These are phyloP conservation scores for Drepana falcataria DNA, from an alignment of 2,888 invertebrate species.

Conservation along the genomic window DNA sequence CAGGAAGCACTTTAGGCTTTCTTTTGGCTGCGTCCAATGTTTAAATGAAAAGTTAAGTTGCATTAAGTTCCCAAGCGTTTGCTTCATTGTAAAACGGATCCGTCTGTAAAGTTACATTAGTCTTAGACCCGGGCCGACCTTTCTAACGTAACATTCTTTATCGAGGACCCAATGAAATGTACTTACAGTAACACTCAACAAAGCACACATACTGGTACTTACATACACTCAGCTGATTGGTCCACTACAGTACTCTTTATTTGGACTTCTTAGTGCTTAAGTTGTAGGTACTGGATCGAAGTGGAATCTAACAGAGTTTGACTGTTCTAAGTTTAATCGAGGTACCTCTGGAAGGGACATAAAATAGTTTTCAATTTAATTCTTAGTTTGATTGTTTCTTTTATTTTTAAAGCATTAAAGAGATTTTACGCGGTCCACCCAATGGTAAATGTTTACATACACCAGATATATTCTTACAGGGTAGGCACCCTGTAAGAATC, in stretches of 20 bases:
- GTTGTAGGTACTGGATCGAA: background rate
- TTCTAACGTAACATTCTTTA: slow-evolving; percentile 3
- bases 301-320: too few relatives aligned
- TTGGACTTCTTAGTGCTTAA: background rate
- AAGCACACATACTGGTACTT: background rate
- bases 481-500: too few relatives aligned
- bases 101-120: slow-evolving; percentile 2
- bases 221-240: slow-evolving; percentile 2
- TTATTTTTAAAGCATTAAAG: too few relatives aligned
- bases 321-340: too few relatives aligned
- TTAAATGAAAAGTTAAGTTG: background rate
- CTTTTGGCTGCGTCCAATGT: background rate
- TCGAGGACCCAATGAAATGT: slow-evolving; percentile 1
- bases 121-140: background rate
- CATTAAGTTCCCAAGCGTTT: background rate
- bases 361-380: too few relatives aligned
- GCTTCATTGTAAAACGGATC: background rate
- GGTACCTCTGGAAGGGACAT: too few relatives aligned
- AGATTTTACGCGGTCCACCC: too few relatives aligned
- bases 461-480: too few relatives aligned
- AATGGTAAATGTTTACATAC: too few relatives aligned
- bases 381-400: too few relatives aligned
- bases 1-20: too few relatives aligned
- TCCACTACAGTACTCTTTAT: slow-evolving; percentile 7
- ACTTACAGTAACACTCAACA: slow-evolving; percentile 3